Evolutionary conservation across 2,113 vertebrate genomes (phyloP).

Genomic region (Coregonus clupeaformis): DNA sequence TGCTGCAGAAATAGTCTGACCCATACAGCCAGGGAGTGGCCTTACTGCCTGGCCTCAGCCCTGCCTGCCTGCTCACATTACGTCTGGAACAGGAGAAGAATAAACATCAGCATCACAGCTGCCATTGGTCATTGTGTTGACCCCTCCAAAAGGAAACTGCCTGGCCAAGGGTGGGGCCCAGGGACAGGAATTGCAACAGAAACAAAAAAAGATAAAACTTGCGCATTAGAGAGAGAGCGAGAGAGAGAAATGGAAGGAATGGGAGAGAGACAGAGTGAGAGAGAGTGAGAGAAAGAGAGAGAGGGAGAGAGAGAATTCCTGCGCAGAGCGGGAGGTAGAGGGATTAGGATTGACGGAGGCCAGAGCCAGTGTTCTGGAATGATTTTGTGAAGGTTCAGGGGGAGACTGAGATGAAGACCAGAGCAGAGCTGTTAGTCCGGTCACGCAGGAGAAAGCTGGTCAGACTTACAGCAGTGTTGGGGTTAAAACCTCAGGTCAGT

Average conservation of each 20-base stretch:
- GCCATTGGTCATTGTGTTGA: conserved; percentile 68
- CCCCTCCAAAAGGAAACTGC: conserved; percentile 68
- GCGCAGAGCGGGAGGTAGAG: conserved; percentile 47
- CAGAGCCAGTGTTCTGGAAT: conserved; percentile 24
- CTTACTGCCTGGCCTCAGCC: too few relatives aligned
- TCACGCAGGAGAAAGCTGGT: conserved; percentile 18
- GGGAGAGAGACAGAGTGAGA: conserved; percentile 4
- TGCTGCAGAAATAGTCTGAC: conserved; percentile 43
- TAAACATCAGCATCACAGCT: conserved; percentile 55
- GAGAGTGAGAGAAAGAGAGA: background rate
- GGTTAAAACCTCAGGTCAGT: conserved; percentile 43
- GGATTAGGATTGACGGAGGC: conserved; percentile 50
- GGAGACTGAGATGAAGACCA: conserved; percentile 48
- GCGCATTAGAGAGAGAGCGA: background rate
- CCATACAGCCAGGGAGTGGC: conserved; percentile 52
- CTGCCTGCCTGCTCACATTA: conserved; percentile 58
- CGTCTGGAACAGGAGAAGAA: conserved; percentile 61
- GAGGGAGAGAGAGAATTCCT: conserved; percentile 39
- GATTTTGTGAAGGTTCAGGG: conserved; percentile 30
- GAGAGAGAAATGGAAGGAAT: conserved; percentile 8
- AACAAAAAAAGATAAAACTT: conserved; percentile 44
- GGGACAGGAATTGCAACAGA: conserved; percentile 59
- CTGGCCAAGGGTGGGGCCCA: conserved; percentile 63
- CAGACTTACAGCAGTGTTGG: conserved; percentile 17
- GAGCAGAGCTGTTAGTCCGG: conserved; percentile 4